Conservation (phyloP, 2,113 vertebrate species). For the Cyanistes caeruleus region DNA sequence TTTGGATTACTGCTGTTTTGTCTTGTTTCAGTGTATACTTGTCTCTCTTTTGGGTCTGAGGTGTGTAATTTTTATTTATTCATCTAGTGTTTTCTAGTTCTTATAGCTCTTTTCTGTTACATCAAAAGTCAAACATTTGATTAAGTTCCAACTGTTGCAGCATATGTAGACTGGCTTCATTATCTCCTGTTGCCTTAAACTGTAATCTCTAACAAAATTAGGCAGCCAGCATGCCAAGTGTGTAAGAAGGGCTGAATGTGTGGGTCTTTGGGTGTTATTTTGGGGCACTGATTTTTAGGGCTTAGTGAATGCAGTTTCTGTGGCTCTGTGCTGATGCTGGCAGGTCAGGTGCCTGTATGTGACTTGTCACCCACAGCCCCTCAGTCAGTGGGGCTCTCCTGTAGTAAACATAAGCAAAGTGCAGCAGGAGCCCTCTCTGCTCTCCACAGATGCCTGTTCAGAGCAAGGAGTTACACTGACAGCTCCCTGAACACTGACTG, state of each 20-base stretch:
- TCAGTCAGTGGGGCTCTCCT: no score
- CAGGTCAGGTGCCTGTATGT: not conserved
- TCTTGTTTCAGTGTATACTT: not conserved
- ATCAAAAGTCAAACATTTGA: constrained; percentile 26
- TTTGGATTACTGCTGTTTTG: not conserved
- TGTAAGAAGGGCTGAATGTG: not conserved
- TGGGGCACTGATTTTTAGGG: not conserved
- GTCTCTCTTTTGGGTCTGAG: not conserved
- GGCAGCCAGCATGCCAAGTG: not conserved
- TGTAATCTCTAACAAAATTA: not conserved
- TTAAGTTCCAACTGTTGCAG: constrained; percentile 52
- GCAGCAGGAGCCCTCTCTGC: not conserved
- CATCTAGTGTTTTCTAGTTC: not conserved
- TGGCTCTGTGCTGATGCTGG: not conserved
- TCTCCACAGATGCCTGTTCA: rapidly evolving
- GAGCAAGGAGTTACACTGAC: no score
- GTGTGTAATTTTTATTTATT: not conserved
- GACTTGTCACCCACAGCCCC: not conserved
- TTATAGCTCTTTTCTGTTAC: constrained; percentile 17
- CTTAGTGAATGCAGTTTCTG: not conserved
- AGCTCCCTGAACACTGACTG: not conserved
- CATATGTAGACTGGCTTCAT: constrained; percentile 60
- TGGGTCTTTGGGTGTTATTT: not conserved
- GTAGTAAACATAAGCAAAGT: rapidly evolving
- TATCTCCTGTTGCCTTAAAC: constrained; percentile 30